These are phyloP conservation scores for Egretta garzetta DNA, from an alignment of 2,113 vertebrate genomes.

Conservation along the genomic window DNA sequence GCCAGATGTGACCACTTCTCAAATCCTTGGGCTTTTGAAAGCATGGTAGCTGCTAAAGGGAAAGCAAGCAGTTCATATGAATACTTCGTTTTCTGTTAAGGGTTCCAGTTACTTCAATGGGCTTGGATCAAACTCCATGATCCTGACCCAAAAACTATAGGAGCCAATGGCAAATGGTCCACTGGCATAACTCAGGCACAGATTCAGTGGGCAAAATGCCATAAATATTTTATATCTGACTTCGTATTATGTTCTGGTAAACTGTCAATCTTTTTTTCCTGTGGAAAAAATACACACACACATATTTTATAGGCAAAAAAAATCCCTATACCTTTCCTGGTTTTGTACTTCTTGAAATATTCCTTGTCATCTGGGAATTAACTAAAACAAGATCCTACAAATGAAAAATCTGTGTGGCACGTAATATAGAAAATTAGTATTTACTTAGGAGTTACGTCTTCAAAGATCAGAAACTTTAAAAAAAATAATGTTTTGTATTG, in stretches of 20 bases:
- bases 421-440: background rate
- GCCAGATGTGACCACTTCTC: background rate
- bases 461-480: background rate
- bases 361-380: background rate
- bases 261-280: background rate
- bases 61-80: background rate
- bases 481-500: background rate
- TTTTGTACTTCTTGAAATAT: background rate
- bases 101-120: background rate
- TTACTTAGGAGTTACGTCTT: background rate
- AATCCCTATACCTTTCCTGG: background rate
- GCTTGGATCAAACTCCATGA: background rate
- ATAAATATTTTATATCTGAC: background rate
- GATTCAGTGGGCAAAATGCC: background rate
- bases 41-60: background rate
- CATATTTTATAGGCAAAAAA: background rate
- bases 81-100: background rate
- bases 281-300: background rate
- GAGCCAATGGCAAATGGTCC: background rate
- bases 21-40: background rate
- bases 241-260: background rate
- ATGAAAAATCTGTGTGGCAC: background rate
- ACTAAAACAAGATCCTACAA: background rate
- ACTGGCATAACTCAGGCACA: background rate
- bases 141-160: background rate